These are phyloP conservation scores for Galemys pyrenaicus DNA, from an alignment of 2,113 vertebrate species.

Conservation along the genomic window DNA sequence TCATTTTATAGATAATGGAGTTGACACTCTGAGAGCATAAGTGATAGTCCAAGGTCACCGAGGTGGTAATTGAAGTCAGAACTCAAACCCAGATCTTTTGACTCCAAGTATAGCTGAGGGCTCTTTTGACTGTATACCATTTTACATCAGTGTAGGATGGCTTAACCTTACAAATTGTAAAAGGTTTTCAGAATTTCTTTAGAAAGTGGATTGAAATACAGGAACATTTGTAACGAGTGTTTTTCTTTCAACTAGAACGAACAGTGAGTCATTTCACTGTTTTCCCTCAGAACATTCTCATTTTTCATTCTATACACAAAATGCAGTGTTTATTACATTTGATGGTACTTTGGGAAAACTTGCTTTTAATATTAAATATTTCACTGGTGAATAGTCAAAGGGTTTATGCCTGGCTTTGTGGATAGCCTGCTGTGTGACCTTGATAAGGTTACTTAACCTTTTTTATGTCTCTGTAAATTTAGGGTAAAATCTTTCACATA, in stretches of 20 bases:
- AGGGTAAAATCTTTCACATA: slow-evolving; percentile 71
- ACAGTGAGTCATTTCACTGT: slow-evolving; percentile 39
- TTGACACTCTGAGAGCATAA: background rate
- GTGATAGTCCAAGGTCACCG: slow-evolving; percentile 54
- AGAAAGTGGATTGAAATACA: slow-evolving; percentile 22
- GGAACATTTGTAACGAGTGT: slow-evolving; percentile 11
- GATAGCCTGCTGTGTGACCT: slow-evolving; percentile 73
- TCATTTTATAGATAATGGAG: slow-evolving; percentile 42
- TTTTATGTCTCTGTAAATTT: slow-evolving; percentile 71
- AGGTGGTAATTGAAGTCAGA: slow-evolving; percentile 58
- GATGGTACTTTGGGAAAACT: slow-evolving; percentile 50
- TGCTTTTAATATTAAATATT: slow-evolving; percentile 74
- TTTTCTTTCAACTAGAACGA: slow-evolving; percentile 61
- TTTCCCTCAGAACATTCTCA: slow-evolving; percentile 63
- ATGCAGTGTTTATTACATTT: slow-evolving; percentile 50
- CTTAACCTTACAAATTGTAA: slow-evolving; percentile 42
- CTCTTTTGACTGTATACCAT: slow-evolving; percentile 33
- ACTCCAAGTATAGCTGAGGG: slow-evolving; percentile 35
- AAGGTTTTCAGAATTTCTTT: slow-evolving; percentile 52
- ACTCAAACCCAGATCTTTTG: slow-evolving; percentile 65
- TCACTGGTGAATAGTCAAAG: slow-evolving; percentile 69
- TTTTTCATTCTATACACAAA: slow-evolving; percentile 63
- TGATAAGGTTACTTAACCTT: slow-evolving; percentile 73
- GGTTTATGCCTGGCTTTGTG: slow-evolving; percentile 28
- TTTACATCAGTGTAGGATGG: slow-evolving; percentile 19